Percentiles rank a stretch among this genome's conserved stretches.
Conservation (phyloP, 35 echinoderm and acorn worm species). For the Ophiothrix spiculata region DNA sequence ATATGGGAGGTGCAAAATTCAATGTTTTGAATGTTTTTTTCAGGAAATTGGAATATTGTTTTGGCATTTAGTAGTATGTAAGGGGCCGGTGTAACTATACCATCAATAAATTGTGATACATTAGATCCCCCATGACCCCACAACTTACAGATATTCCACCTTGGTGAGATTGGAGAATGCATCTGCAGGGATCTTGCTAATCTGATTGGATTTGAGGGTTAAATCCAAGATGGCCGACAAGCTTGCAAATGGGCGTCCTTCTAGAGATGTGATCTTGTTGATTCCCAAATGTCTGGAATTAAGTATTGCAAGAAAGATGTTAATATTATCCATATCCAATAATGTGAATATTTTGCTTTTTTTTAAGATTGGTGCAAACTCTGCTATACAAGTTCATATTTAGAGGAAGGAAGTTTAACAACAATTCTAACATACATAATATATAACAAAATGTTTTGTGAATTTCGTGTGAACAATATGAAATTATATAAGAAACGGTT, state of each 20-base stretch:
- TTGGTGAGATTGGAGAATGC: conserved; percentile 46
- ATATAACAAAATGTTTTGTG: neutral
- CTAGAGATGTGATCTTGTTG: conserved; percentile 56
- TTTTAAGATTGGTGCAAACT: neutral
- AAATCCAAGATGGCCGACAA: conserved; percentile 55
- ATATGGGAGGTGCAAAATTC: too few relatives aligned
- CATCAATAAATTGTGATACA: too few relatives aligned
- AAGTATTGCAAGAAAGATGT: neutral
- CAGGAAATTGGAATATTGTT: neutral
- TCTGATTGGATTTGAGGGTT: conserved; percentile 48
- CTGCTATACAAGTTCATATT: neutral
- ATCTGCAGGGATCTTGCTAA: conserved; percentile 37
- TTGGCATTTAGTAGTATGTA: too few relatives aligned
- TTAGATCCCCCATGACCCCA: too few relatives aligned
- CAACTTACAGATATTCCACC: conserved; percentile 71
- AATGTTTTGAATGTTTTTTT: neutral
- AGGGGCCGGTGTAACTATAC: too few relatives aligned
- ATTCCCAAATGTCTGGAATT: conserved; percentile 55
- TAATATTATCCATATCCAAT: neutral
- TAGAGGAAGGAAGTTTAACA: neutral
- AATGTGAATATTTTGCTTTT: neutral
- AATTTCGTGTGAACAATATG: neutral
- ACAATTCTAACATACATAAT: neutral
- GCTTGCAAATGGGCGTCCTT: conserved; percentile 38
- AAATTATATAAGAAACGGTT: neutral